Percentiles rank a stretch among this genome's conserved stretches.
These are phyloP conservation scores for Cuniculus paca DNA, from an alignment of 2,797 vertebrate species.

Conservation along the genomic window DNA sequence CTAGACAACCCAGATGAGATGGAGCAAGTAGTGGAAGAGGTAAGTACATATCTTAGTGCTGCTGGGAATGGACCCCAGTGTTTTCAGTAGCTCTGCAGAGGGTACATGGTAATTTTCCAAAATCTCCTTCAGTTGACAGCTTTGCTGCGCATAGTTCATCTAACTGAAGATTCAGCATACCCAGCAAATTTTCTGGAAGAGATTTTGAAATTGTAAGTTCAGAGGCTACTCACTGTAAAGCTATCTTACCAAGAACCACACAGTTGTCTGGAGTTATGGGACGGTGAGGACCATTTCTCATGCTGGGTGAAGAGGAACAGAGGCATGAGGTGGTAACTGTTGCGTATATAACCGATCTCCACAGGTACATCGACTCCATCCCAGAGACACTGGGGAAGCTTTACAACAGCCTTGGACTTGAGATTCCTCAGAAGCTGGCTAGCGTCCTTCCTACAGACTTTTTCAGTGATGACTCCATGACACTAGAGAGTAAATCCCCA, in stretches of 20 bases:
- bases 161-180: slow-evolving; percentile 94
- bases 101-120: background rate
- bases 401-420: slow-evolving; percentile 94
- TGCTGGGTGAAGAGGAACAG: background rate
- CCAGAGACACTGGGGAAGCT: slow-evolving; percentile 94
- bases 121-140: slow-evolving; percentile 92
- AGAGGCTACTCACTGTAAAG: background rate
- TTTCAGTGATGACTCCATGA: slow-evolving; percentile 96
- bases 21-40: slow-evolving; percentile 95
- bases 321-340: background rate
- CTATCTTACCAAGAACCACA: background rate
- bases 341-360: background rate
- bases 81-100: background rate
- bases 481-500: slow-evolving; percentile 92
- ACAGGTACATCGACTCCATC: slow-evolving; percentile 92
- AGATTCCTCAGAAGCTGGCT: slow-evolving; percentile 93
- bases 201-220: slow-evolving; percentile 92
- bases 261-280: background rate
- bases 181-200: slow-evolving; percentile 94
- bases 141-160: slow-evolving; percentile 94
- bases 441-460: slow-evolving; percentile 94
- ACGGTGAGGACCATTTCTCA: background rate
- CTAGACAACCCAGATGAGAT: slow-evolving; percentile 85
- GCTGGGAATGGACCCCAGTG: fast-evolving
- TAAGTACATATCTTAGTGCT: slow-evolving; percentile 76